These are phyloP conservation scores for Drosophila macrospina DNA, from an alignment of 2,888 invertebrate genomes.

Conservation along the genomic window DNA sequence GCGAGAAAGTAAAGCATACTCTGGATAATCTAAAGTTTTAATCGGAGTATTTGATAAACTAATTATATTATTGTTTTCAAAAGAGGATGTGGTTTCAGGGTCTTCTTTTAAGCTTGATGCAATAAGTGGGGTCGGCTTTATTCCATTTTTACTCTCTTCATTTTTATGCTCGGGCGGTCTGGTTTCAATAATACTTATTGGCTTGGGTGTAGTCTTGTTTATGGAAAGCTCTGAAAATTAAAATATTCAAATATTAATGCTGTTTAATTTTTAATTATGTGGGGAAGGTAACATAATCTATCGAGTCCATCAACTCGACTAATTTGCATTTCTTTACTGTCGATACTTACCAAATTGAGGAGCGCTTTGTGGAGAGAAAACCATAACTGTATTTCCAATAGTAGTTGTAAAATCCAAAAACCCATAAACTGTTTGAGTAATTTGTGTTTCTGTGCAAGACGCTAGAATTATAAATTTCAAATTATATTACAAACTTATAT, in stretches of 20 bases:
- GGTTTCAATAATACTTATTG: conserved; percentile 76
- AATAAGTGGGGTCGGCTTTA: conserved; percentile 69
- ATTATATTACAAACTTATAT: background rate
- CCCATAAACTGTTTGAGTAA: conserved; percentile 97
- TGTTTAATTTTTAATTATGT: background rate
- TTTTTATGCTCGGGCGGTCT: conserved; percentile 64
- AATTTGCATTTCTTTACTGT: background rate
- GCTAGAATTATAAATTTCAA: conserved; percentile 43
- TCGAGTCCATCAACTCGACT: background rate
- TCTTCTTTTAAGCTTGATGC: conserved; percentile 38
- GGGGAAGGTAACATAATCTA: background rate
- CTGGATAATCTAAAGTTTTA: conserved; percentile 91
- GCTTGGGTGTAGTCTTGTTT: conserved; percentile 39
- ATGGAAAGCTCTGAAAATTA: conserved; percentile 46
- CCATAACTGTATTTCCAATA: conserved; percentile 97
- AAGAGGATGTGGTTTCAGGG: conserved; percentile 37
- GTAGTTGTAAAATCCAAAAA: conserved; percentile 97
- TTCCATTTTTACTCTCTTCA: conserved; percentile 58
- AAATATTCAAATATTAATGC: background rate
- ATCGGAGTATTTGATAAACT: conserved; percentile 53
- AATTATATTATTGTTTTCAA: conserved; percentile 18
- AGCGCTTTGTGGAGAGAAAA: conserved; percentile 95
- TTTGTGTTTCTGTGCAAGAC: conserved; percentile 81
- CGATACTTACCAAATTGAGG: conserved; percentile 88
- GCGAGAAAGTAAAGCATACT: conserved; percentile 93